Conservation (phyloP, 53 echinoderm and acorn worm species). For the Hippasteria phrygiana region DNA sequence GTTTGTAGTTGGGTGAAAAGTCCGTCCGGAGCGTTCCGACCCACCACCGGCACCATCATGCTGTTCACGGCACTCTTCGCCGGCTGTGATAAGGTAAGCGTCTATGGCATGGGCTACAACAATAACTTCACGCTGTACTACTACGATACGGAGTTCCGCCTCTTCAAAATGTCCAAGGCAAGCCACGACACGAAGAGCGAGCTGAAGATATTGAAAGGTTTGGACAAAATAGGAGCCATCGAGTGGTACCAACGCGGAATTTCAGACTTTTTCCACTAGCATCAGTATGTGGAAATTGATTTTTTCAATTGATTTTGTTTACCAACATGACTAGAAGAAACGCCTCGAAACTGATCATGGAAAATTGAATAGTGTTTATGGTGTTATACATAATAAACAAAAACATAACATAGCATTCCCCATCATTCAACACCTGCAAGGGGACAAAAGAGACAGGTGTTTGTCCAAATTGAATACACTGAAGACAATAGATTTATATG, state of each 20-base stretch:
- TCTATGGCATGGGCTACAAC: constrained; percentile 98
- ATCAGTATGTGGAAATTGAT: too few species aligned
- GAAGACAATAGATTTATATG: too few species aligned
- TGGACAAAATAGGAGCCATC: constrained; percentile 76
- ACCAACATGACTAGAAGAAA: too few species aligned
- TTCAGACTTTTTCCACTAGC: constrained; percentile 56
- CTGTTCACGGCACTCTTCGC: constrained; percentile 82
- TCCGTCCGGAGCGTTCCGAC: constrained; percentile 79
- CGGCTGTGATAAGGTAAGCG: constrained; percentile 81
- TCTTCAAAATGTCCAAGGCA: constrained; percentile 72
- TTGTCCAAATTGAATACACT: too few species aligned
- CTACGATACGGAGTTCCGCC: constrained; percentile 80
- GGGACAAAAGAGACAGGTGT: too few species aligned
- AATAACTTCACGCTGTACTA: constrained; percentile 85
- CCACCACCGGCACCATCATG: constrained; percentile 93
- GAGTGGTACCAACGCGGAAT: constrained; percentile 93
- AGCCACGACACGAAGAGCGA: constrained; percentile 93
- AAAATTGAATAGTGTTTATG: too few species aligned
- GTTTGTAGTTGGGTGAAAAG: constrained; percentile 44
- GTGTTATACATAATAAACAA: too few species aligned
- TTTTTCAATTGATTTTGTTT: too few species aligned
- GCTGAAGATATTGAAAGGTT: constrained; percentile 71
- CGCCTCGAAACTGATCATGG: too few species aligned
- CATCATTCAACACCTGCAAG: too few species aligned
- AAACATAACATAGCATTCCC: too few species aligned